A percentile compares a stretch with the other conserved stretches of the same genome.
Conservation (phyloP, 1,140 invertebrate genomes). For the Pygmarrhopalites habei region DNA sequence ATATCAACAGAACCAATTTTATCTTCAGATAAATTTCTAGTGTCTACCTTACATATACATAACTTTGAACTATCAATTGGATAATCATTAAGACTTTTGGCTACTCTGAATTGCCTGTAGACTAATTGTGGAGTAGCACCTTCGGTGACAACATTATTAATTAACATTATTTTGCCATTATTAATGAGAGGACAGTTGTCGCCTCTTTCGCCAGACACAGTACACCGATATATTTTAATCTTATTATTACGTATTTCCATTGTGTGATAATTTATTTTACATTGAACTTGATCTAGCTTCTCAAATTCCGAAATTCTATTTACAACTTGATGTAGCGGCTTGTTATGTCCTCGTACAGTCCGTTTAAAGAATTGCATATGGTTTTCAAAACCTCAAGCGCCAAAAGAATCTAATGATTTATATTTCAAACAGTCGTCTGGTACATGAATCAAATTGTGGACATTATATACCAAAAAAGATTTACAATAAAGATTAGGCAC, state of each 20-base stretch:
- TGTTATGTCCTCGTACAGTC: neutral
- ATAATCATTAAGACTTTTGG: neutral
- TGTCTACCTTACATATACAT: neutral
- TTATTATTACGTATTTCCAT: neutral
- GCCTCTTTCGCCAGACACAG: neutral
- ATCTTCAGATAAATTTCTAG: neutral
- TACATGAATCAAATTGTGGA: constrained; percentile 41
- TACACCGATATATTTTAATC: neutral
- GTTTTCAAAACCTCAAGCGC: constrained; percentile 48
- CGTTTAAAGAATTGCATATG: too few relatives aligned
- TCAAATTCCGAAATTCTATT: constrained; percentile 15
- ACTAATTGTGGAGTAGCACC: neutral
- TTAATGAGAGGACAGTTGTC: neutral
- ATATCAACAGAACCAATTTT: neutral
- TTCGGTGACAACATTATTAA: neutral
- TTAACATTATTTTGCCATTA: neutral
- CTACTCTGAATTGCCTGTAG: neutral
- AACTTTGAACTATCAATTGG: neutral
- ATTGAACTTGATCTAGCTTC: neutral
- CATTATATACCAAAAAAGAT: constrained; percentile 7
- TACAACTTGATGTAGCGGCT: constrained; percentile 14
- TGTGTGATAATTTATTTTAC: neutral
- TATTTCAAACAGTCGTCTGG: constrained; percentile 43
- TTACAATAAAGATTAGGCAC: neutral
- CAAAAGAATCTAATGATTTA: constrained; percentile 44